These are phyloP conservation scores for Psittacula derbiana DNA, from an alignment of 2,797 vertebrate genomes.

Conservation along the genomic window DNA sequence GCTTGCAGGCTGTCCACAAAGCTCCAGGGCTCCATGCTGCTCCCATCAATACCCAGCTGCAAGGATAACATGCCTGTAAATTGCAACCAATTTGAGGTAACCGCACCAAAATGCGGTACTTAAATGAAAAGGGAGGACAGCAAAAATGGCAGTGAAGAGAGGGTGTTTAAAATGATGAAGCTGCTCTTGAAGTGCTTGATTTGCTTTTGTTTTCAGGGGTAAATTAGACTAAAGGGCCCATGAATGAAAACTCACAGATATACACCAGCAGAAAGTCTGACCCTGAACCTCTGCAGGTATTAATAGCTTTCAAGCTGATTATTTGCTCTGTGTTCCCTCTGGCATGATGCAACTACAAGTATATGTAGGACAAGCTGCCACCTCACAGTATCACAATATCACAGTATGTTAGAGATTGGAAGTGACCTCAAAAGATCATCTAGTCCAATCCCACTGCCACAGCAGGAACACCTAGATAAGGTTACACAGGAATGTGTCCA, in stretches of 20 bases:
- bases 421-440: no score
- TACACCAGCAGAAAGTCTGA: background rate
- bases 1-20: background rate
- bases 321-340: background rate
- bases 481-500: no score
- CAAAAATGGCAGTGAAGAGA: background rate
- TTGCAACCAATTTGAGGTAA: background rate
- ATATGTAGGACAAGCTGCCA: background rate
- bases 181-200: background rate
- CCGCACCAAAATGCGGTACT: background rate
- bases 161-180: background rate
- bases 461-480: no score
- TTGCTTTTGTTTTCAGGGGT: background rate
- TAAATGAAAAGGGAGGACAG: background rate
- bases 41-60: background rate
- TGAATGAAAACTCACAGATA: background rate
- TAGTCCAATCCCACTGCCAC: no score
- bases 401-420: no score
- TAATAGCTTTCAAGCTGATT: background rate
- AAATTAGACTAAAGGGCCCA: background rate
- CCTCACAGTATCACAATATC: no score
- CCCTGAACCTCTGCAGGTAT: background rate
- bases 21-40: background rate
- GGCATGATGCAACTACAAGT: background rate
- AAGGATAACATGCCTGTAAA: background rate